phyloP scores from a whole-genome alignment of 2,797 vertebrate species.

The Poecilia picta region DNA sequence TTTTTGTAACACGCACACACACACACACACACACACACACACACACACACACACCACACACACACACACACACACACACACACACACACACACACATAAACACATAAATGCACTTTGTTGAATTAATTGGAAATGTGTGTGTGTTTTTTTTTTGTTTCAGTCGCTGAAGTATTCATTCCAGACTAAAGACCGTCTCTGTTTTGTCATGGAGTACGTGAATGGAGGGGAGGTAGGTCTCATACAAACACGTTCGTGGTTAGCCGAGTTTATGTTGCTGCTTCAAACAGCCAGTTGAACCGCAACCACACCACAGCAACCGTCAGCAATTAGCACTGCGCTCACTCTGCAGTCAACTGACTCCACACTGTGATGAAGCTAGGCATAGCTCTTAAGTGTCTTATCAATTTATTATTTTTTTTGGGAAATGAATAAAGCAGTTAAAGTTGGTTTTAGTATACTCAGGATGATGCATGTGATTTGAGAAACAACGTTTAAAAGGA shows the following conservation, averaged over 20 bases:
- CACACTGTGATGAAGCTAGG: background rate
- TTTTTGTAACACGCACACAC: background rate
- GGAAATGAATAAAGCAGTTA: background rate
- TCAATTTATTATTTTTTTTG: background rate
- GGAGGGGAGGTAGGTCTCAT: slow-evolving; percentile 92
- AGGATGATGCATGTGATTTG: background rate
- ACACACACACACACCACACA: background rate
- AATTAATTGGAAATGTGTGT: background rate
- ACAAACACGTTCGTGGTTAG: slow-evolving; percentile 35
- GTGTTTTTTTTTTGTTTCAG: slow-evolving; percentile 81
- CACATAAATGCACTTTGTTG: background rate
- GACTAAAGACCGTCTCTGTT: slow-evolving; percentile 98
- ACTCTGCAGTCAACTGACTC: slow-evolving; percentile 7
- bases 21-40: background rate
- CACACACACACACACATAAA: background rate
- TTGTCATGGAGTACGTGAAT: slow-evolving; percentile 98
- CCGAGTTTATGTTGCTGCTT: slow-evolving; percentile 26
- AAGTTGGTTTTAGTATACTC: background rate
- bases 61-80: background rate
- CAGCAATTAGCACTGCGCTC: slow-evolving; percentile 12
- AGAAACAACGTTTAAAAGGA: background rate
- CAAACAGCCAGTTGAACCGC: slow-evolving; percentile 61
- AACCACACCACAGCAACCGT: slow-evolving; percentile 58
- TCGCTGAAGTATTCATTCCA: slow-evolving; percentile 99
- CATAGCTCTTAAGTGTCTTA: background rate